Evolutionary conservation across 2,113 vertebrate species (phyloP), one percentile per base, ranked within the genome.

Genomic region (Shinisaurus crocodilurus): DNA sequence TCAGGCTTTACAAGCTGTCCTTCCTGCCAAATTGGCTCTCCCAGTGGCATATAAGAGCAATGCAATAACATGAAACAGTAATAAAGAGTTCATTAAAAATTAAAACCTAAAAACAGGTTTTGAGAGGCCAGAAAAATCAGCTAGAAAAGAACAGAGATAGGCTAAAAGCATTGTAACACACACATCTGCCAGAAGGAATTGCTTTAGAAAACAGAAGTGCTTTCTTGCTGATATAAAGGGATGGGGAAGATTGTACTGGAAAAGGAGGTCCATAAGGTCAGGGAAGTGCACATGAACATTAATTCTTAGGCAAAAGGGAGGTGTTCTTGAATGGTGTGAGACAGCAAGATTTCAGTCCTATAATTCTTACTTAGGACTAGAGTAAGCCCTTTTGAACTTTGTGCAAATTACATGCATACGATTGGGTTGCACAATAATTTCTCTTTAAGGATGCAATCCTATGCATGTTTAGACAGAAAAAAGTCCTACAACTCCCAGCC

Each of bases 321-420:
- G 89, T 89, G 74, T 86, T 32, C 70, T 90, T 3, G 88, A 34
- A 80, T 93, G 54, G 0, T 25, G 57, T 74, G 86, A 86, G 32
- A 83, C 91, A 92, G 65, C 37, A 92, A 77, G 43, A 87, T 0
- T 3, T 75, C 80, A 90, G 67, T 20, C 67, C 27, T 20, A 10
- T 70, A 54, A 81, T 57, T 2, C 5, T 54, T 54, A 72, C 18
- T 85, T 72, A 34, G 32, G 32, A n/a, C n/a, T n/a, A n/a, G n/a
- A 37, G 20, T 86, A 86, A 74, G 32, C 1, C 18, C 18, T 3
- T 16, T 32, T 72, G 45, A 50, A 18, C 3, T 72, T 32, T 25
- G 67, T 50, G 32, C 1, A 48, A 37, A 3, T 43, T 15, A 1
- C 23, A 67, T 43, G 37, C 7, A 54, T 34, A 86, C 18, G 69